Base-by-base conservation (phyloP, 2,113 vertebrate species). In the Accipiter cooperii region DNA sequence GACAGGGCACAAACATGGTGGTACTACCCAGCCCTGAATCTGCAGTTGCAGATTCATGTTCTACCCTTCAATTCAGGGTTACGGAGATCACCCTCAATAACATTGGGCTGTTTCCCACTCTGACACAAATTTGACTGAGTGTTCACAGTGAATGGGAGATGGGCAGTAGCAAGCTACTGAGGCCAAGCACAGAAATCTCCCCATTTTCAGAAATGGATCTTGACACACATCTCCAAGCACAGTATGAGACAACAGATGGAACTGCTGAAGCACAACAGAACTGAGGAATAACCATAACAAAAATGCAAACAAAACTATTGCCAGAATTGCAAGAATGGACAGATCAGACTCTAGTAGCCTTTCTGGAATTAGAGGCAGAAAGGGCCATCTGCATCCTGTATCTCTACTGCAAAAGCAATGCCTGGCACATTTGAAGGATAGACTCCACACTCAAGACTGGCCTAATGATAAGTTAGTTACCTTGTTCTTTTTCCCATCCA, bases 401-500 rank as follows among this genome's bases (percentile, higher is more conserved):
- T 46, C 40, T 66, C 44, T 20, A 12, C 28, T 58, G 54, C 6
- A 38, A 34, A 24, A 52, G 54, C 42, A 73, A 19, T 18, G 18
- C n/a, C 29, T 1, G 6, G 66, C 19, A 61, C 15, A 8, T 19
- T 1, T 6, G 12, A 38, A 29, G 57, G 33, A 19, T 4, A 7
- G 44, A 36, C 12, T 34, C 29, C 60, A 29, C 15, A 9, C 22
- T 24, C 58, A 19, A 33, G 25, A 40, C 25, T 8, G 40, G 47
- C 77, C 51, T 64, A 12, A 42, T 1, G 15, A 13, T 2, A 1
- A 20, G 46, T 13, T 28, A 13, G 20, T 94, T 95, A 99, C 99
- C 99, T 99, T 99, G 92, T 99, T 99, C 97, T 99, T 99, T 96
- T 99, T 99, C 78, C 99, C 99, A 36, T 99, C 99, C 9, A 99